These are phyloP conservation scores for Scaptodrosophila latifasciaeformis DNA, from an alignment of 2,888 invertebrate genomes.

Conservation along the genomic window DNA sequence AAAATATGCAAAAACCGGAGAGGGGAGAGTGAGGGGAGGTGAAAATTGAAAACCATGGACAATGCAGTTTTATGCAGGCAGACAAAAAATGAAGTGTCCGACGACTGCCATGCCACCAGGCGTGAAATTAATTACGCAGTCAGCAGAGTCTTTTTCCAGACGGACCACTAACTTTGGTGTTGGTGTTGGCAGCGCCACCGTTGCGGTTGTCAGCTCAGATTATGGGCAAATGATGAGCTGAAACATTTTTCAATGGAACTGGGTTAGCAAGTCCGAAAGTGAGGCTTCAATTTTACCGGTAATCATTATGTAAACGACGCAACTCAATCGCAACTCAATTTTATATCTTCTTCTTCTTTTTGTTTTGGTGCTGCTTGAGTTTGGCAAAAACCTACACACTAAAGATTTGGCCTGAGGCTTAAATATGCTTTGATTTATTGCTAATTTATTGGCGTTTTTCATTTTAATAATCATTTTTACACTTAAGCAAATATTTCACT, in stretches of 20 bases:
- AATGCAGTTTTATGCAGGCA: too few relatives aligned
- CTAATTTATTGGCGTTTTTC: constrained; percentile 54
- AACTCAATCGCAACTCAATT: constrained; percentile 22
- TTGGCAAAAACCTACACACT: constrained; percentile 46
- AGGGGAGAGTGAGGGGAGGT: not conserved
- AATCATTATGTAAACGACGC: constrained; percentile 39
- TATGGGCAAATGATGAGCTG: constrained; percentile 50
- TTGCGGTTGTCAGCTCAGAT: constrained; percentile 47
- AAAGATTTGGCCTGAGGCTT: constrained; percentile 32
- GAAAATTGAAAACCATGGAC: constrained; percentile 29
- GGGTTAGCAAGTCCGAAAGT: constrained; percentile 59
- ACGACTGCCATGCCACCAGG: constrained; percentile 38
- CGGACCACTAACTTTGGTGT: too few relatives aligned
- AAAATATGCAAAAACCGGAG: constrained; percentile 1
- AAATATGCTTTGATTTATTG: constrained; percentile 62
- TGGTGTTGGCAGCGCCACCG: not conserved
- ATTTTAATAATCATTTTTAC: constrained; percentile 58
- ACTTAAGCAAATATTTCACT: constrained; percentile 32
- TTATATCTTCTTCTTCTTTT: constrained; percentile 40
- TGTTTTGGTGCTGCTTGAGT: not conserved
- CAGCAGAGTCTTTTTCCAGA: too few relatives aligned
- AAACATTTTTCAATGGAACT: constrained; percentile 42
- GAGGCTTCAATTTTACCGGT: not conserved
- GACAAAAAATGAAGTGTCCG: constrained; percentile 17
- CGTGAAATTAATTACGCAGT: constrained; percentile 57